phyloP scores from a whole-genome alignment of 2,888 invertebrate genomes.

The Bombyx huttoni region DNA sequence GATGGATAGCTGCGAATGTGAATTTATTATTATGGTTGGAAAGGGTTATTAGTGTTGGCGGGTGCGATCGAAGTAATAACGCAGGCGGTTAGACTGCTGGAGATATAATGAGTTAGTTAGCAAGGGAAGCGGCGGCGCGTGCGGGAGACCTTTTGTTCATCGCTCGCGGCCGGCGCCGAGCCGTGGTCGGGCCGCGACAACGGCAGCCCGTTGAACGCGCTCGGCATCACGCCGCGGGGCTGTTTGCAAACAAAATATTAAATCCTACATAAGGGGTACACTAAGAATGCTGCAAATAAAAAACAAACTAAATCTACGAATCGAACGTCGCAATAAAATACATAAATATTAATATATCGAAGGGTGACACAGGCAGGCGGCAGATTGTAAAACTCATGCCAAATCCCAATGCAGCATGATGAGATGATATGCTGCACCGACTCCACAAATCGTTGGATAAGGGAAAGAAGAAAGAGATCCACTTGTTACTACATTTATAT shows the following conservation, averaged over 20 bases:
- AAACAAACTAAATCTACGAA: neutral
- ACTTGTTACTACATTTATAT: too few relatives aligned
- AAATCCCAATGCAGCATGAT: too few relatives aligned
- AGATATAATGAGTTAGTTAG: neutral
- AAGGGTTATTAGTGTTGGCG: too few relatives aligned
- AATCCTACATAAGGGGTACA: neutral
- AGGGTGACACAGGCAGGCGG: too few relatives aligned
- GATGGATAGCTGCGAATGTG: neutral
- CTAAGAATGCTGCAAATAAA: neutral
- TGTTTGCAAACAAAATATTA: constrained; percentile 18
- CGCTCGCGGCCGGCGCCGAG: constrained; percentile 28
- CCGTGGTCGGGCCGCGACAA: constrained; percentile 46
- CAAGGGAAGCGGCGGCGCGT: neutral
- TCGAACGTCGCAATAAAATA: neutral
- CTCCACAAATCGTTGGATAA: too few relatives aligned
- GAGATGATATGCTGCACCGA: too few relatives aligned
- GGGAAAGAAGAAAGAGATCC: too few relatives aligned
- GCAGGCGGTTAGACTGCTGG: too few relatives aligned
- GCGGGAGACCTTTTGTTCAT: constrained; percentile 47
- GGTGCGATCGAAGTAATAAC: too few relatives aligned
- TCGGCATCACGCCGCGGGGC: constrained; percentile 48
- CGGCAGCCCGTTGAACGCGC: constrained; percentile 50
- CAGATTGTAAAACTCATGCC: too few relatives aligned
- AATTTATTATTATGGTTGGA: neutral
- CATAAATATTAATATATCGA: too few relatives aligned